phyloP scores from a whole-genome alignment of 2,888 invertebrate genomes.

The Acanthosepion pharaonis region DNA sequence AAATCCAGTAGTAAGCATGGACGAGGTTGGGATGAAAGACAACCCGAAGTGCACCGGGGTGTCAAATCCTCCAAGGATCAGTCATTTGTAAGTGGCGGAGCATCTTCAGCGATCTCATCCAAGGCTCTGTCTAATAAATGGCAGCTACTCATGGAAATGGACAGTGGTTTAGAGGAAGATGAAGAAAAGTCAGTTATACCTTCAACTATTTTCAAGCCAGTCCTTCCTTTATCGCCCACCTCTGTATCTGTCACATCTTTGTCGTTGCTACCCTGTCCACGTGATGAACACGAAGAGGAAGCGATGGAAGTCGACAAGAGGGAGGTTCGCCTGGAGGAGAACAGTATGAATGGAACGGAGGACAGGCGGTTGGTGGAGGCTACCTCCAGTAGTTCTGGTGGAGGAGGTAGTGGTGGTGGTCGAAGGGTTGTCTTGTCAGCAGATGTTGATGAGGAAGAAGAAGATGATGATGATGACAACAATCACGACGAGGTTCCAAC shows the following conservation, averaged over 20 bases:
- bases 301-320: constrained; percentile 48
- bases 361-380: constrained; percentile 47
- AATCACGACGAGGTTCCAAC: constrained; percentile 40
- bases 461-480: background rate
- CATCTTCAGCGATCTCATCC: constrained; percentile 42
- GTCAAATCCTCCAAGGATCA: constrained; percentile 23
- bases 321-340: constrained; percentile 48
- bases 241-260: background rate
- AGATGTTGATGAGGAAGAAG: background rate
- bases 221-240: background rate
- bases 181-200: background rate
- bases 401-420: background rate
- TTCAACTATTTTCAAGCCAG: background rate
- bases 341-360: constrained; percentile 41
- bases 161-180: constrained; percentile 43
- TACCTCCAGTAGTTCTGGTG: constrained; percentile 16
- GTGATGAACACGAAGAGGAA: background rate
- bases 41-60: background rate
- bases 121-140: constrained; percentile 36
- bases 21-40: background rate
- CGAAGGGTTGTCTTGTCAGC: background rate
- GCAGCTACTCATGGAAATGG: constrained; percentile 43
- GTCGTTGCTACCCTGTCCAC: background rate
- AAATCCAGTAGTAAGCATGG: constrained; percentile 39
- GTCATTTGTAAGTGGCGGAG: background rate